phyloP scores from a whole-genome alignment of 2,113 vertebrate species.

The Axis porcinus region DNA sequence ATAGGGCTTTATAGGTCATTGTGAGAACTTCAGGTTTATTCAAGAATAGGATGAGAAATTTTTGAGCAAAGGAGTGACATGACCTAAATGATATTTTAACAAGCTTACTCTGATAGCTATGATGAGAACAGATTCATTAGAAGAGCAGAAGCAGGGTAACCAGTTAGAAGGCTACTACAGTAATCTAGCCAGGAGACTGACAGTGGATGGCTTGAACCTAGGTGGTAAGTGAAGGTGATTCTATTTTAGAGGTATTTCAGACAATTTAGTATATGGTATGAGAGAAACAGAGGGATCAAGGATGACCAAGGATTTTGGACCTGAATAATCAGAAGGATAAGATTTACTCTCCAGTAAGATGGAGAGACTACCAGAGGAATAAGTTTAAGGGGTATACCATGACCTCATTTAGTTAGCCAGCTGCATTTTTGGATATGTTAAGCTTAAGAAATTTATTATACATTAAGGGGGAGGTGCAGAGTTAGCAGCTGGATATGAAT shows the following conservation, averaged over 20 bases:
- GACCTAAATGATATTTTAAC: slow-evolving; percentile 5
- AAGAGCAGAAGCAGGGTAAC: background rate
- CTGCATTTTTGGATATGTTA: background rate
- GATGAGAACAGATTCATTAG: background rate
- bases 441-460: slow-evolving; percentile 1
- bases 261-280: background rate
- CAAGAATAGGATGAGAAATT: background rate
- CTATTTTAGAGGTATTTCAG: background rate
- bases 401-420: background rate
- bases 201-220: background rate
- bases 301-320: background rate
- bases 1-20: background rate
- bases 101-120: background rate
- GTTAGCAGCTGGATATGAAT: background rate
- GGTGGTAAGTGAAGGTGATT: background rate
- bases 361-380: background rate
- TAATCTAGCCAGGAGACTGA: background rate
- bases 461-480: background rate
- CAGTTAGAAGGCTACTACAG: background rate
- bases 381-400: background rate
- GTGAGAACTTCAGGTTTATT: background rate
- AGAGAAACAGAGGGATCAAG: background rate
- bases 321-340: background rate
- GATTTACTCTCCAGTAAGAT: background rate
- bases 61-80: background rate